Conservation (phyloP, 2,797 vertebrate genomes). For the Xenopus petersii region DNA sequence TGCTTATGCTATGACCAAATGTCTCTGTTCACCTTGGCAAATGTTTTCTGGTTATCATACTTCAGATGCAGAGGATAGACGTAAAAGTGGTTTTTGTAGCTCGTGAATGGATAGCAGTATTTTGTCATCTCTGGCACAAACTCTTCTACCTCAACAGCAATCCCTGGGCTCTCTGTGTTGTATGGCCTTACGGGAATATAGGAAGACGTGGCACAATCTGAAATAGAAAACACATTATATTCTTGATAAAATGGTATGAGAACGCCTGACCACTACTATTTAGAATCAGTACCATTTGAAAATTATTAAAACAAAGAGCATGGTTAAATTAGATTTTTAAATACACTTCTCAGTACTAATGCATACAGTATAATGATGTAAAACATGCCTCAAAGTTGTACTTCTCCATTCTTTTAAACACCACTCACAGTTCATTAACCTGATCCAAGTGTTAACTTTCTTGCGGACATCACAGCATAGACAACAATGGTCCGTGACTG, state of each 20-base stretch:
- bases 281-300: too few species aligned
- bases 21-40: conserved; percentile 82
- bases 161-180: conserved; percentile 74
- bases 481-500: too few species aligned
- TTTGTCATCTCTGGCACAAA: conserved; percentile 88
- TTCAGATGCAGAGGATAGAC: conserved; percentile 89
- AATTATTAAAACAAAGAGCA: too few species aligned
- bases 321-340: too few species aligned
- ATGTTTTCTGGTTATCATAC: conserved; percentile 94
- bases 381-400: too few species aligned
- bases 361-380: too few species aligned
- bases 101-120: conserved; percentile 89
- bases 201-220: conserved; percentile 89
- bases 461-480: too few species aligned
- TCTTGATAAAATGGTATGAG: neutral
- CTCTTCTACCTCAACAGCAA: conserved; percentile 88
- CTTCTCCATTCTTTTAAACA: too few species aligned
- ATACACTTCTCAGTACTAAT: too few species aligned
- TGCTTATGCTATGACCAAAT: neutral
- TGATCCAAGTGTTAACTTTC: too few species aligned
- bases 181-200: conserved; percentile 90
- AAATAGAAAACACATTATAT: conserved; percentile 13
- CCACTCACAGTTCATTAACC: too few species aligned
- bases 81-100: conserved; percentile 93
- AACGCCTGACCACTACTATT: too few species aligned